A percentile compares a stretch with the other conserved stretches of the same genome.
These are phyloP conservation scores for Laspeyria flexula DNA, from an alignment of 2,888 invertebrate genomes.

Conservation along the genomic window DNA sequence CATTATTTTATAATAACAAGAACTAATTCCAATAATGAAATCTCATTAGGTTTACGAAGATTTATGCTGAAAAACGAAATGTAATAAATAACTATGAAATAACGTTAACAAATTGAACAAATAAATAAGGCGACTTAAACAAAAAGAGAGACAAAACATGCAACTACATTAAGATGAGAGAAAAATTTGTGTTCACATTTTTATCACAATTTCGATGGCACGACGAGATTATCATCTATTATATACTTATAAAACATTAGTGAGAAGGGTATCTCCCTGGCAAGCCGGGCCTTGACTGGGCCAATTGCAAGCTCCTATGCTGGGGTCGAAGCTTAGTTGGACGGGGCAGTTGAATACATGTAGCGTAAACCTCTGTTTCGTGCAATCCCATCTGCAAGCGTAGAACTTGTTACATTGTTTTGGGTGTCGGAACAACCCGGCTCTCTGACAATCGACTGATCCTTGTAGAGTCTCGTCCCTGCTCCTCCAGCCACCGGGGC, in stretches of 20 bases:
- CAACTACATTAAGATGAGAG: constrained; percentile 49
- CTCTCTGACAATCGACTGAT: constrained; percentile 87
- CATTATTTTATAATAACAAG: constrained; percentile 71
- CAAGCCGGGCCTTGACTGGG: constrained; percentile 93
- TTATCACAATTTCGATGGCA: constrained; percentile 82
- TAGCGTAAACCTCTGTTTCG: constrained; percentile 90
- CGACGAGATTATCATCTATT: constrained; percentile 61
- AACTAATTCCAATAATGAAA: constrained; percentile 69
- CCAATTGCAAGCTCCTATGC: constrained; percentile 93
- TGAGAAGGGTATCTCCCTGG: constrained; percentile 89
- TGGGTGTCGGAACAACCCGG: constrained; percentile 89
- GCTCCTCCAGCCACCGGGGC: constrained; percentile 87
- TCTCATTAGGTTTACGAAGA: constrained; percentile 62
- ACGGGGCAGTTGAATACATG: constrained; percentile 93
- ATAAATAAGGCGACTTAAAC: constrained; percentile 75
- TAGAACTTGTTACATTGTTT: constrained; percentile 93
- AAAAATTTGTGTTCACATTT: constrained; percentile 67
- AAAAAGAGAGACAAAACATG: constrained; percentile 68
- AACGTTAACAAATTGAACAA: constrained; percentile 80
- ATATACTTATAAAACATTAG: constrained; percentile 76
- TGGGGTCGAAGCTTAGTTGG: constrained; percentile 91
- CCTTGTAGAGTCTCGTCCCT: constrained; percentile 87
- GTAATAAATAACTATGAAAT: constrained; percentile 82
- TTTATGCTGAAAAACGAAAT: constrained; percentile 67
- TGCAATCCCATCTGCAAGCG: constrained; percentile 92